Evolutionary conservation across 2,888 invertebrate genomes (phyloP).

Genomic region (Isotomurus palustris): DNA sequence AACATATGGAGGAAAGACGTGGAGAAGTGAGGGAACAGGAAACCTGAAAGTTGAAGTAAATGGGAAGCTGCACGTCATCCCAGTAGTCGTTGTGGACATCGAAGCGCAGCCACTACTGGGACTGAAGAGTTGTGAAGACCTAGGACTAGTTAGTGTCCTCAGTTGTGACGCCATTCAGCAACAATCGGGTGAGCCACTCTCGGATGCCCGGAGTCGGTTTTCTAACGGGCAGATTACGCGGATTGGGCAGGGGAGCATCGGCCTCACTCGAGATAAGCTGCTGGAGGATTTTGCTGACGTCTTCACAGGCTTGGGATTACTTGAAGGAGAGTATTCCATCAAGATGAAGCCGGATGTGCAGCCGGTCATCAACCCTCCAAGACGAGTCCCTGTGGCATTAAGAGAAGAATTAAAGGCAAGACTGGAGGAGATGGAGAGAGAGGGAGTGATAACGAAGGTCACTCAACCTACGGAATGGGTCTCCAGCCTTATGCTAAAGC

Average conservation of each 20-base stretch:
- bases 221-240: not conserved
- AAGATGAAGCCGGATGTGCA: conserved; percentile 3
- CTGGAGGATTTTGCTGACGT: conserved; percentile 7
- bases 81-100: conserved; percentile 1
- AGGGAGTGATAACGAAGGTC: conserved; percentile 30
- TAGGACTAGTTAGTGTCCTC: conserved; percentile 9
- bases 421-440: conserved; percentile 25
- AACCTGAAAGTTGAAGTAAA: conserved; percentile 1
- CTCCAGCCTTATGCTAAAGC: conserved; percentile 32
- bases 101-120: conserved; percentile 10
- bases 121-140: conserved; percentile 4
- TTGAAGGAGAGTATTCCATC: conserved; percentile 12
- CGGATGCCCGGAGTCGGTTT: too few species aligned
- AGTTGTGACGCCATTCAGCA: too few species aligned
- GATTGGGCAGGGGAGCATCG: not conserved
- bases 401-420: conserved; percentile 21
- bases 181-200: too few species aligned
- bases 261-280: not conserved
- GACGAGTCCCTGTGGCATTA: conserved; percentile 39
- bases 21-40: not conserved
- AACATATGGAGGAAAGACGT: not conserved
- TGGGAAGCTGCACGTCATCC: not conserved
- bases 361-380: conserved; percentile 30
- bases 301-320: conserved; percentile 16
- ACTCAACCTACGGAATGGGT: conserved; percentile 41